These are phyloP conservation scores for Rhinolophus ferrumequinum DNA, from an alignment of 2,113 vertebrate genomes.

Conservation along the genomic window DNA sequence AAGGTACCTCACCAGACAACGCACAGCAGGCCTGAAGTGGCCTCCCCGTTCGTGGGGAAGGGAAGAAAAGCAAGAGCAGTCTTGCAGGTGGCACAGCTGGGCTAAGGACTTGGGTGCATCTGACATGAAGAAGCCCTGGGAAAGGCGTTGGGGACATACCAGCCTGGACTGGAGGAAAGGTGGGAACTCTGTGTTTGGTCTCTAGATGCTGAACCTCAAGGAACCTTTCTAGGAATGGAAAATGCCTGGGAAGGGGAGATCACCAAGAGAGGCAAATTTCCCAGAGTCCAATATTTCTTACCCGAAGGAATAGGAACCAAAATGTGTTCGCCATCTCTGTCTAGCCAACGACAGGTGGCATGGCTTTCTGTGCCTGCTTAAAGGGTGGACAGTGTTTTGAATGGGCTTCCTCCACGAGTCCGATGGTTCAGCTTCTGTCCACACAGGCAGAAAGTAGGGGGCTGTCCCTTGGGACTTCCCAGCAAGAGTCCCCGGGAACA, in stretches of 20 bases:
- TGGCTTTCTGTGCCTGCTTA: not conserved
- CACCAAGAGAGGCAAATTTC: constrained; percentile 32
- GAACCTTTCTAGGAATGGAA: constrained; percentile 52
- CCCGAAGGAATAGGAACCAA: not conserved
- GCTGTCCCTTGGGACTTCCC: not conserved
- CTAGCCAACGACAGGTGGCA: not conserved
- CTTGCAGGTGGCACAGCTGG: constrained; percentile 69
- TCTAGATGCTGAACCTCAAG: constrained; percentile 60
- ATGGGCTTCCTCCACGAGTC: not conserved
- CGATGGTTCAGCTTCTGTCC: constrained; percentile 17
- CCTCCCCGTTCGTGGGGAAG: constrained; percentile 6
- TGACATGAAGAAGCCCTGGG: constrained; percentile 59
- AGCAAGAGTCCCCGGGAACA: not conserved
- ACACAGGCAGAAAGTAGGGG: not conserved
- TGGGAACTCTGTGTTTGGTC: constrained; percentile 62
- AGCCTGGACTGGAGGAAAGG: not conserved
- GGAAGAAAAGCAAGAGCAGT: constrained; percentile 60
- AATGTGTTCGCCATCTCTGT: not conserved
- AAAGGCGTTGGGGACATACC: not conserved
- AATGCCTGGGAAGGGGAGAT: constrained; percentile 35
- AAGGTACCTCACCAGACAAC: constrained; percentile 39
- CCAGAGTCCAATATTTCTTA: constrained; percentile 44
- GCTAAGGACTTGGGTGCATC: constrained; percentile 77
- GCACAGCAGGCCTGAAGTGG: constrained; percentile 55
- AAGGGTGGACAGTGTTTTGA: not conserved